phyloP scores from a whole-genome alignment of 2,113 vertebrate genomes.

The Parotia lawesii region DNA sequence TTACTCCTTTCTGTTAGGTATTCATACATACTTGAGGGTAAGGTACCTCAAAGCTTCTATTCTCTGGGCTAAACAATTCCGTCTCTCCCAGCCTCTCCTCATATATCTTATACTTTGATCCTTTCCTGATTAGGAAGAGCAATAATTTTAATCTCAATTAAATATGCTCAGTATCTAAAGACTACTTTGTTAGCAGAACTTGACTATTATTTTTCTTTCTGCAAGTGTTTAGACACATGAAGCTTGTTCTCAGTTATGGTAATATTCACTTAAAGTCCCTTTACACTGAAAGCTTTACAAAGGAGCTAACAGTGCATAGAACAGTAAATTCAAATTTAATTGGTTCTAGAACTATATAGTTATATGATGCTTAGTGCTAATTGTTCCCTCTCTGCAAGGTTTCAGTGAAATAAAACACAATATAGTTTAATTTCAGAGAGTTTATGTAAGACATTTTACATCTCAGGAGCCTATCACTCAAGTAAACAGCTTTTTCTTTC shows the following conservation, averaged over 20 bases:
- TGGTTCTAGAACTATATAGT: not conserved
- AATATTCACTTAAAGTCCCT: not conserved
- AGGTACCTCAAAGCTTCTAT: not conserved
- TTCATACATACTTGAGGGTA: not conserved
- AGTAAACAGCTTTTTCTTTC: not conserved
- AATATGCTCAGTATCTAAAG: not conserved
- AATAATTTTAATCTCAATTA: not conserved
- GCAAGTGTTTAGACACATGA: not conserved
- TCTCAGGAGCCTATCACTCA: not conserved
- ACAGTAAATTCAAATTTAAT: constrained; percentile 10
- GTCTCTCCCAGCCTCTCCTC: not conserved
- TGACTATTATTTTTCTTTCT: not conserved
- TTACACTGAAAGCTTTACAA: not conserved
- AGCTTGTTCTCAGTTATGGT: not conserved
- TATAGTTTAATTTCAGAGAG: not conserved
- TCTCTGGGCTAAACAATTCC: not conserved
- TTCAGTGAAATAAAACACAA: not conserved
- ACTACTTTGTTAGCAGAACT: not conserved
- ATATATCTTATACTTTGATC: not conserved
- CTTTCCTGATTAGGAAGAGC: not conserved
- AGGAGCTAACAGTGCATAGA: not conserved
- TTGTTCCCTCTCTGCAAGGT: not conserved
- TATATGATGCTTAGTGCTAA: not conserved
- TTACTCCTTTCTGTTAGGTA: not conserved
- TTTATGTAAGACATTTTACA: not conserved